Evolutionary conservation across 1,140 invertebrate species (phyloP), one percentile per base, ranked within the genome.

Genomic region (Orchesella cincta): DNA sequence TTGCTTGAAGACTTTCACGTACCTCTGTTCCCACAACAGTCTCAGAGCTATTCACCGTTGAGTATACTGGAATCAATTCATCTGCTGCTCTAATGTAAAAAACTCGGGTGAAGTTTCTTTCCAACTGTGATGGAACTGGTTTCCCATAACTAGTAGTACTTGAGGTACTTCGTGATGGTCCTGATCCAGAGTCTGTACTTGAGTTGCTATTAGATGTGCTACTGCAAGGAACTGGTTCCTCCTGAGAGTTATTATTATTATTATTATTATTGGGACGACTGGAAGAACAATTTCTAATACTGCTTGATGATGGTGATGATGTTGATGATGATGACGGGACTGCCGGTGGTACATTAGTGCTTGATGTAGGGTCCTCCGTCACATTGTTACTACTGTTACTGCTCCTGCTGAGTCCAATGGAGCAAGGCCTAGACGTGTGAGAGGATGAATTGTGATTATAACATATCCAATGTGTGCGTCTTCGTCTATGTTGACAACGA

Each of bases 51-150:
- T 76, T 71, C 0, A 33, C 39, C 5, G 35, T 54, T 0, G 67
- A 73, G 36, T 82, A 82, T 0, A 82, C 81, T 23, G 81, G 81
- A 31, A 82, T 74, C 29, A 79, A 54, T 64, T 82, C 81, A 34
- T 79, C 79, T 26, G 73, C 79, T 12, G 76, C 57, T 36, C 77
- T 14, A 62, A 81, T 80, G 36, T 62, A 77, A 36, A 75, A 78
- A 1, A 64, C 70, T 33, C 78, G 26, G 1, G 35, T 31, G 28
- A 81, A 78, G 29, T 78, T 78, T 54, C 77, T 73, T 36, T 75
- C 51, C 2, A 81, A 29, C 14, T 36, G 36, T 18, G 26, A 18
- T 0, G 80, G 80, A 18, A 80, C 16, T 28, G n/a, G 14, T 36
- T 29, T 23, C 1, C 36, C n/a, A 52, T 1, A 36, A 28, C 20